Percentiles rank a stretch among this genome's conserved stretches.
Conservation (phyloP, 2,888 invertebrate genomes). For the Habrosyne pyritoides region DNA sequence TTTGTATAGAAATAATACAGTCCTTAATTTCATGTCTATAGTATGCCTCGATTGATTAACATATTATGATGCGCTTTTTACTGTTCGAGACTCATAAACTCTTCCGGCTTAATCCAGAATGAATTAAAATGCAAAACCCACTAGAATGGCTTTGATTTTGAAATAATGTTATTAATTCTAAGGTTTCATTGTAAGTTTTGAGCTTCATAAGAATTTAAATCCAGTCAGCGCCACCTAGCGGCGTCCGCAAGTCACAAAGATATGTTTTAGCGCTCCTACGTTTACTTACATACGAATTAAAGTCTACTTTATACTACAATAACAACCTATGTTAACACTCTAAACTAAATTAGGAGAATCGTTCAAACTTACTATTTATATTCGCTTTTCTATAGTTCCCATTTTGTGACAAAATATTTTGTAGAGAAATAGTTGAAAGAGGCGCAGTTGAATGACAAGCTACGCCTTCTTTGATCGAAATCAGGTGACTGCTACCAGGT, state of each 20-base stretch:
- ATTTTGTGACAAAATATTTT: background rate
- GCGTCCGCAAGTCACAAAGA: constrained; percentile 37
- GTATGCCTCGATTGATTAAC: no score
- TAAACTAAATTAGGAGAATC: constrained; percentile 10
- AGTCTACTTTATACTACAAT: constrained; percentile 43
- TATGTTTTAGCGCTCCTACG: constrained; percentile 54
- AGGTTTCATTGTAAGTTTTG: constrained; percentile 3
- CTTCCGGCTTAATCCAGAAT: constrained; percentile 4
- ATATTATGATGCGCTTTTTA: no score
- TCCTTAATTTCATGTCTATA: no score
- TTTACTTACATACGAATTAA: constrained; percentile 27
- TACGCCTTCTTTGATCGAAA: background rate
- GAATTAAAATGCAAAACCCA: constrained; percentile 9
- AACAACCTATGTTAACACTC: constrained; percentile 53
- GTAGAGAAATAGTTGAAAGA: background rate
- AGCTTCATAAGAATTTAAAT: constrained; percentile 1
- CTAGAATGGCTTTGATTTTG: constrained; percentile 12
- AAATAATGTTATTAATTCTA: background rate
- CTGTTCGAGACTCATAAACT: background rate
- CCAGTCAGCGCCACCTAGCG: constrained; percentile 25
- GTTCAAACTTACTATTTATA: constrained; percentile 7
- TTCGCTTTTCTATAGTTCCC: constrained; percentile 8
- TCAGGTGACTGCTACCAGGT: background rate
- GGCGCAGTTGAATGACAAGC: constrained; percentile 14
- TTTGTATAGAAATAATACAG: no score